These are phyloP conservation scores for Spodoptera frugiperda DNA, from an alignment of 1,140 invertebrate genomes.

Conservation along the genomic window DNA sequence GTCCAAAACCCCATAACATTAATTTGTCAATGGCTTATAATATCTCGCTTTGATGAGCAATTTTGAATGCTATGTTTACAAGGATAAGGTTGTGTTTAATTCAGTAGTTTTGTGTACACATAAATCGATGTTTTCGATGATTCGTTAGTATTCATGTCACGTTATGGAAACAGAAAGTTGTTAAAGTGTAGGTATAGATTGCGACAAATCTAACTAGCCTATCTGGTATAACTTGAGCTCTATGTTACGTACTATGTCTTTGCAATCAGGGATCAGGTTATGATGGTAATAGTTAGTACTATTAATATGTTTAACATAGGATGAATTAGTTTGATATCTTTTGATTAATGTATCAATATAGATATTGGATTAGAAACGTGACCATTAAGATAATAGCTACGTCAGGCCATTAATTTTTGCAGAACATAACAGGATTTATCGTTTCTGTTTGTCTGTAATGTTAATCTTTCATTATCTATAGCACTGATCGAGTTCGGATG, in stretches of 20 bases:
- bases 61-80: background rate
- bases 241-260: no score
- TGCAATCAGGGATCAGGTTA: no score
- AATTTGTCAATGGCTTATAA: background rate
- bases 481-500: no score
- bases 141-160: constrained; percentile 64
- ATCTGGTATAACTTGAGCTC: no score
- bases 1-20: background rate
- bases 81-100: background rate
- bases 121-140: constrained; percentile 56
- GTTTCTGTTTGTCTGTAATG: no score
- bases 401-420: no score
- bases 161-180: constrained; percentile 56
- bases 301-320: constrained; percentile 32
- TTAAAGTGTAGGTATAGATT: constrained; percentile 52
- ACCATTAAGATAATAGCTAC: no score
- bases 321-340: constrained; percentile 15
- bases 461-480: no score
- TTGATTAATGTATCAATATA: background rate
- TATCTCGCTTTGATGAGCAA: background rate
- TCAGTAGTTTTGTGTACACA: background rate
- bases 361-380: no score
- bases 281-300: constrained; percentile 7
- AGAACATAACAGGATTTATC: no score
- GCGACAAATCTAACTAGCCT: no score